phyloP scores from a whole-genome alignment of 2,888 invertebrate genomes.

The Cephalotes varians region DNA sequence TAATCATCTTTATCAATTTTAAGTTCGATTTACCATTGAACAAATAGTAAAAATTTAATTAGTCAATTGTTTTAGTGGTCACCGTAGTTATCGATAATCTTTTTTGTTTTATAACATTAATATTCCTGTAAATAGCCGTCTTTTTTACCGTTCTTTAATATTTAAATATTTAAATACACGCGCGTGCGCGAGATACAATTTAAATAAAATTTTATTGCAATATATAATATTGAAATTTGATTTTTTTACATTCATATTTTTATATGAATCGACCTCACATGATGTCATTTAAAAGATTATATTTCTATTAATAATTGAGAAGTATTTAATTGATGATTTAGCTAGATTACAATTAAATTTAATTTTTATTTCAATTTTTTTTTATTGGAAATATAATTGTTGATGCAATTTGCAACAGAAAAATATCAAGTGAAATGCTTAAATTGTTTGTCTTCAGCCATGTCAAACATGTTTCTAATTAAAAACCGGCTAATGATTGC shows the following conservation, averaged over 20 bases:
- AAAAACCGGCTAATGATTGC: background rate
- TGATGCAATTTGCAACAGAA: background rate
- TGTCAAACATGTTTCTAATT: background rate
- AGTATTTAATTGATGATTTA: background rate
- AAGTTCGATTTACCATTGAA: background rate
- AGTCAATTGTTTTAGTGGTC: background rate
- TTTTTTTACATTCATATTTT: background rate
- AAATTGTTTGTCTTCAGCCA: too few species aligned
- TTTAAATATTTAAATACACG: background rate
- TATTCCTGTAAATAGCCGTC: background rate
- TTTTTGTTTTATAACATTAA: background rate
- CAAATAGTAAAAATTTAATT: background rate
- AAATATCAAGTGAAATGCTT: background rate
- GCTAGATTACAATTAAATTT: slow-evolving; percentile 16
- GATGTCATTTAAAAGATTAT: slow-evolving; percentile 7
- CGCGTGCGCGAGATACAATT: background rate
- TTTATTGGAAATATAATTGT: background rate
- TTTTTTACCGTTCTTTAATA: background rate
- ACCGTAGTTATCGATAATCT: background rate
- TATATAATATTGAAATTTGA: background rate
- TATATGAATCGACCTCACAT: background rate
- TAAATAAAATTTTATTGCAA: background rate
- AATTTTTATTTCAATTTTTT: background rate
- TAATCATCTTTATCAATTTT: slow-evolving; percentile 1
- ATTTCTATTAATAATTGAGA: background rate